Conservation (phyloP, 2,113 vertebrate genomes). For the Dendrocopos noguchii region DNA sequence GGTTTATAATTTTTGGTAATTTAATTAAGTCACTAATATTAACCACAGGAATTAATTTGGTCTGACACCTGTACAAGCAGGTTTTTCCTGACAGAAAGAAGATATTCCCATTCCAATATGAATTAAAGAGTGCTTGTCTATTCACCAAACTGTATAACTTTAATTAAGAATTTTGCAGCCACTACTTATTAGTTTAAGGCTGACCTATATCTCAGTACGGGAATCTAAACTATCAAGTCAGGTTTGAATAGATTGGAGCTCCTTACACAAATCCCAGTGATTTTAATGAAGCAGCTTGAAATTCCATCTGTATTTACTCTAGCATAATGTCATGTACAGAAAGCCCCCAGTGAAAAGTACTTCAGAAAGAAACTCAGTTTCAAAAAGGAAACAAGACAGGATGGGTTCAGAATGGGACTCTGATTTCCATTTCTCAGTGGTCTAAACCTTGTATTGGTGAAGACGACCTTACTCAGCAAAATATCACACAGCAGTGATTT, state of each 20-base stretch:
- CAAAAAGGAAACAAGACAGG: background rate
- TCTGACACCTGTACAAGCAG: background rate
- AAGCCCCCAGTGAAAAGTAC: background rate
- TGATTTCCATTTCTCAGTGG: background rate
- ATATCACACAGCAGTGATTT: background rate
- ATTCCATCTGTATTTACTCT: constrained; percentile 45
- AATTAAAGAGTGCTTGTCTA: constrained; percentile 12
- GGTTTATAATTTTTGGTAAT: background rate
- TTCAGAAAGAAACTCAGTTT: background rate
- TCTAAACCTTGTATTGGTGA: background rate
- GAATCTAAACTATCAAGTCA: constrained; percentile 35
- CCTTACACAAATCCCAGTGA: constrained; percentile 17
- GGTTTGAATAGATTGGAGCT: background rate
- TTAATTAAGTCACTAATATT: background rate
- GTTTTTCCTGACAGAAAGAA: background rate
- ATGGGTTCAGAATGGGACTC: background rate
- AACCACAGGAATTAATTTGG: constrained; percentile 18
- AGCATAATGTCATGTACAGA: background rate
- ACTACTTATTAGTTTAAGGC: constrained; percentile 39
- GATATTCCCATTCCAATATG: constrained; percentile 14
- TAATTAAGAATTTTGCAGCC: constrained; percentile 47
- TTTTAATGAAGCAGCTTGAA: constrained; percentile 39
- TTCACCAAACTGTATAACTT: constrained; percentile 18
- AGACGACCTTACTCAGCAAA: background rate
- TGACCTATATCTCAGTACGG: constrained; percentile 37